Base-by-base conservation (phyloP, 37 sponge, comb jelly and placozoan genomes). In the Theonella swinhoei region DNA sequence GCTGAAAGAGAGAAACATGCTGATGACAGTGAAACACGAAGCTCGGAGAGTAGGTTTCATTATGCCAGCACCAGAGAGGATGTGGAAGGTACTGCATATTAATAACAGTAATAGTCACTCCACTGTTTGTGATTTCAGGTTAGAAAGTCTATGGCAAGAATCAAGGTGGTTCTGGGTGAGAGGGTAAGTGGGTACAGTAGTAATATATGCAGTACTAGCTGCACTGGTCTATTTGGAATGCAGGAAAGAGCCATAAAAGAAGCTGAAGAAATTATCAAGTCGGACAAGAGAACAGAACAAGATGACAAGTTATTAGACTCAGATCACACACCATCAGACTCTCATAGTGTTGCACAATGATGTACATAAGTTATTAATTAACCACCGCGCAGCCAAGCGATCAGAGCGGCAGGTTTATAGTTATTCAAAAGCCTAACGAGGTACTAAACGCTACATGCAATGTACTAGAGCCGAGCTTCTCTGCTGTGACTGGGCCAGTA, bases 61-160 rank as follows among this genome's bases (percentile, higher is more conserved):
- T 31, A 93, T 93, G 83, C 92, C 92, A 5, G 87, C 68, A 28
- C 93, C 89, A 22, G 89, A 88, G 42, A 80, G 93, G 58, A 26
- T 83, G 28, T 19, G 83, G 42, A 95, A 95, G 76, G 90, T 89
- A 38, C 39, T 62, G n/a, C n/a, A 39, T 33, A 33, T 11, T 5
- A n/a, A n/a, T n/a, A n/a, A n/a, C n/a, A n/a, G n/a, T n/a, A n/a
- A n/a, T n/a, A n/a, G 28, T 14, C 39, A 42, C 29, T 66, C 24
- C 3, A 2, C 35, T 14, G 41, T 85, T 61, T 43, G 4, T 66
- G n/a, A n/a, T n/a, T n/a, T n/a, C n/a, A 93, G 93, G 93, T 95
- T 1, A 77, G 76, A 54, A 72, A 82, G 60, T 92, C 93, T 9
- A 95, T 95, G 95, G 90, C 87, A 30, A 62, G 83, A 23, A 77